Evolutionary conservation across 2,113 vertebrate species (phyloP).

Genomic region (Bubo blakistoni): DNA sequence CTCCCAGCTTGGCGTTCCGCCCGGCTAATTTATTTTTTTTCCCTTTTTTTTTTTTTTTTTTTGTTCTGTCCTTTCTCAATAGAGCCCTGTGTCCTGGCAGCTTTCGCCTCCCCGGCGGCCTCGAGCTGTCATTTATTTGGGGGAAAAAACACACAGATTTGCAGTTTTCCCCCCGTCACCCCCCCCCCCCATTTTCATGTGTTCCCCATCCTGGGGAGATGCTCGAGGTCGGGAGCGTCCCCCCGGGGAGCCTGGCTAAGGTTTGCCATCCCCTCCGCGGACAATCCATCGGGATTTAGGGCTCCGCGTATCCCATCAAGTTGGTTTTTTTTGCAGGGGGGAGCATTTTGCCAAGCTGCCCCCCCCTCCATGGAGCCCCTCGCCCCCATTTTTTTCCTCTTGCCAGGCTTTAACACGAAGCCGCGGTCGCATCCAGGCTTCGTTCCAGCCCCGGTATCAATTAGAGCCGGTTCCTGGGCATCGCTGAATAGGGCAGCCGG

Average conservation of each 20-base stretch:
- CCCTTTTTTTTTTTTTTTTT: background rate
- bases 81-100: conserved; percentile 31
- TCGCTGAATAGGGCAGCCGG: conserved; percentile 3
- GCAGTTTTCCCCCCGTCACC: background rate
- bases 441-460: conserved; percentile 5
- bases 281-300: background rate
- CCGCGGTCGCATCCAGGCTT: background rate
- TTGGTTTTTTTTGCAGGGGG: background rate
- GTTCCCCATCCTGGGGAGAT: background rate
- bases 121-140: conserved; percentile 1
- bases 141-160: background rate
- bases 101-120: background rate
- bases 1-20: background rate
- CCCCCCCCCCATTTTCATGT: background rate
- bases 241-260: background rate
- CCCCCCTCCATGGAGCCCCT: too few relatives aligned
- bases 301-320: background rate
- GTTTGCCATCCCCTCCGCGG: accelerated
- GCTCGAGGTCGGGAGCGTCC: background rate
- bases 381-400: background rate
- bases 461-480: background rate
- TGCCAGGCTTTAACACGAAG: background rate
- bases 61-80: conserved; percentile 25
- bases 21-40: background rate
- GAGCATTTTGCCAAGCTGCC: background rate